Evolutionary conservation across 2,113 vertebrate species (phyloP), one percentile per base, ranked within the genome.

Genomic region (Raja brachyura): DNA sequence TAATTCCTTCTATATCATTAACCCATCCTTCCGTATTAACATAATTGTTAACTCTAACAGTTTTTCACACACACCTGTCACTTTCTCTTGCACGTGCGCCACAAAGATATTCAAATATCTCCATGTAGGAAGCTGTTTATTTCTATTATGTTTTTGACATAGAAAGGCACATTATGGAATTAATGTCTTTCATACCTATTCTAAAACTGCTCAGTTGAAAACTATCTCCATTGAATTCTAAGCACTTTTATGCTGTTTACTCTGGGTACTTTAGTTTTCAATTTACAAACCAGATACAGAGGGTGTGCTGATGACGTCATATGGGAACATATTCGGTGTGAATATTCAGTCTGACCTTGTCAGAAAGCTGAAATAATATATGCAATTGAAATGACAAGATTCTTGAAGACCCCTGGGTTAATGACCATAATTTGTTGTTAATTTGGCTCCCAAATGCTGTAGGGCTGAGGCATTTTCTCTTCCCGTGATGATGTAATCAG

Each of bases 21-120:
- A 95, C 95, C 96, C 95, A 96, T 73, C 94, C 93, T 95, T 93
- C 95, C 94, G 83, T 93, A 94, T 95, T 95, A 93, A 93, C 95
- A 95, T 95, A 95, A 39, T 92, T 48, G 39, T 48, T 48, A 48
- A 48, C 39, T 66, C 90, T 68, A 74, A 73, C 73, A 10, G 20
- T 54, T 70, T 70, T 92, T 33, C 54, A 68, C 70, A 18, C 39
- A n/a, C 31, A 63, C 5, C 66, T 92, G 90, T 25, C 31, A 73
- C 90, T 48, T 74, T 54, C 90, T 92, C 90, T 54, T 54, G 73
- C 63, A 70, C 88, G 22, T 63, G 10, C 70, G 31, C 61, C 66
- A 39, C 61, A 39, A 70, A 31, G 22, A 63, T 92, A 92, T 73
- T 92, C 39, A 92, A 92, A 92, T 70, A 8, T 73, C n/a, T 73